Evolutionary conservation across 2,113 vertebrate species (phyloP).

Genomic region (Aptenodytes patagonicus): DNA sequence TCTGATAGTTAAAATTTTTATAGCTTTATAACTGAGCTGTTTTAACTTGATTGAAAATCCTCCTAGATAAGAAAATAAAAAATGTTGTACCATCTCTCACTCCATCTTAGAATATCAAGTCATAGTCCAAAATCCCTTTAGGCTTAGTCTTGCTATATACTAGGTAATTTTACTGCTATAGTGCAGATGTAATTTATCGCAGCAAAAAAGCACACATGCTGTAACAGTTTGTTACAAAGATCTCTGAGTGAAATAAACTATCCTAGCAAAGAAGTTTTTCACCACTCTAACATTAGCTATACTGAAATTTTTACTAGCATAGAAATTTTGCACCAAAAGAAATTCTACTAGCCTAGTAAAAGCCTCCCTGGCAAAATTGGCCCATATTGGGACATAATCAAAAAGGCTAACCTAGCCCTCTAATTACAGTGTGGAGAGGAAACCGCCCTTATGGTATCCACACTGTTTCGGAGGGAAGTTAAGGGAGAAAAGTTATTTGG

Average conservation of each 20-base stretch:
- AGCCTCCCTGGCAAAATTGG: background rate
- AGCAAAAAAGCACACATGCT: background rate
- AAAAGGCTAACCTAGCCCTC: background rate
- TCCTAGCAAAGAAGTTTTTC: background rate
- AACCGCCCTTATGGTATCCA: background rate
- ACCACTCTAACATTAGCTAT: background rate
- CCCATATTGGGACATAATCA: background rate
- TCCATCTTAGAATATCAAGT: background rate
- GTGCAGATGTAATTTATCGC: background rate
- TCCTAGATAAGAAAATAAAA: background rate
- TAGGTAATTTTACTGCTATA: background rate
- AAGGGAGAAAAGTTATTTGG: background rate
- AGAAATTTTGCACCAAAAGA: background rate
- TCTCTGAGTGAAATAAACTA: background rate
- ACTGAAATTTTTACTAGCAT: background rate
- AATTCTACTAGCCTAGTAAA: background rate
- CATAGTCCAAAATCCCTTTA: background rate
- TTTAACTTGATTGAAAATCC: background rate
- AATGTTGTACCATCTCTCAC: background rate
- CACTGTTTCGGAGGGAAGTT: background rate
- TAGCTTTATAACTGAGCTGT: background rate
- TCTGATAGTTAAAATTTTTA: background rate
- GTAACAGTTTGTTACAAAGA: background rate
- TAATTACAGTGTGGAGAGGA: background rate
- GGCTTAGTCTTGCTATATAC: background rate